phyloP scores from a whole-genome alignment of 2,113 vertebrate genomes.

The Paedocypris sp. region DNA sequence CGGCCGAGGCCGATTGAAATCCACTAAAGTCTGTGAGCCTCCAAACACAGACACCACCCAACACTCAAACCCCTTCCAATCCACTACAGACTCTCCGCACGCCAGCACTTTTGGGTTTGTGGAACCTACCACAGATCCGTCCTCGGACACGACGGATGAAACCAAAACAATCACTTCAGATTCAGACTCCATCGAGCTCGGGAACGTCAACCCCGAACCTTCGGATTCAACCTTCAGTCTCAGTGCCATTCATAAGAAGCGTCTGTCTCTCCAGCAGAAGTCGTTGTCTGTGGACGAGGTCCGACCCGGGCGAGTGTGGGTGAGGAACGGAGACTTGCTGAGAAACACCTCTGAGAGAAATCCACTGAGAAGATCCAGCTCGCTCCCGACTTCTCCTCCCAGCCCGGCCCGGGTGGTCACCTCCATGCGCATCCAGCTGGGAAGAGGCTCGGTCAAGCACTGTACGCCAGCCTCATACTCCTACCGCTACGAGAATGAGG shows the following conservation, averaged over 20 bases:
- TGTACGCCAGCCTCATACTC: constrained; percentile 74
- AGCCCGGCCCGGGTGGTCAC: constrained; percentile 78
- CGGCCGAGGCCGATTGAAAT: constrained; percentile 31
- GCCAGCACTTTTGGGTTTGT: neutral
- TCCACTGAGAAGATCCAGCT: constrained; percentile 76
- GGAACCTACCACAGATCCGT: neutral
- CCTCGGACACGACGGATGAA: neutral
- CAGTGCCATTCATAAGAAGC: constrained; percentile 49
- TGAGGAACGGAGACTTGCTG: constrained; percentile 58
- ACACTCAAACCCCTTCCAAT: neutral
- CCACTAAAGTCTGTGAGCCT: constrained; percentile 55
- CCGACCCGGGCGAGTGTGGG: constrained; percentile 36
- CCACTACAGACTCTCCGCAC: neutral
- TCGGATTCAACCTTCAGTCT: neutral
- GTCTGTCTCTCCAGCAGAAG: constrained; percentile 62
- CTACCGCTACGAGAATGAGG: constrained; percentile 63
- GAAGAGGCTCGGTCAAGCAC: constrained; percentile 62
- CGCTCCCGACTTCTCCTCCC: constrained; percentile 72
- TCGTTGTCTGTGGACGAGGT: constrained; percentile 28
- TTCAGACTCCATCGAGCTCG: neutral
- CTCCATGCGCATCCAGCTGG: constrained; percentile 77
- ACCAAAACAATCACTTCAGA: neutral
- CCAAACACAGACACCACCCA: neutral
- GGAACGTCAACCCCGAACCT: neutral
- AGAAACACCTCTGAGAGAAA: constrained; percentile 50